Base-by-base conservation (phyloP, 2,113 vertebrate species). In the Trichechus manatus region DNA sequence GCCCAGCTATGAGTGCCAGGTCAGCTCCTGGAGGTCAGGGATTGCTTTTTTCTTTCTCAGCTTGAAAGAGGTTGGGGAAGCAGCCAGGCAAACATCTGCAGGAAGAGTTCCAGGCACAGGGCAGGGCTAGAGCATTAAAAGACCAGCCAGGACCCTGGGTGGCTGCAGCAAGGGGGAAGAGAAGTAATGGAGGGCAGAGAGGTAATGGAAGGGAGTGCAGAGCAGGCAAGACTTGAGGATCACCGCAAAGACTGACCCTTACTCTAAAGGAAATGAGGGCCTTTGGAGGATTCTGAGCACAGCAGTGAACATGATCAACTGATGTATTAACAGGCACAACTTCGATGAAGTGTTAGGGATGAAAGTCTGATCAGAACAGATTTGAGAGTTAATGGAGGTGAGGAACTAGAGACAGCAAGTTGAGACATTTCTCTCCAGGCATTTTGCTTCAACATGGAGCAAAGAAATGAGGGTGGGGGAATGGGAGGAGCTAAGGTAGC, bases 161-260 rank as follows among this genome's bases (percentile, higher is more conserved):
- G 9, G n/a, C 84, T 44, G 13, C 13, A 19, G 53, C 36, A 36
- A 22, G 47, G 50, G 42, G 5, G 36, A 36, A 44, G 80, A 85
- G 31, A 61, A 33, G 47, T 2, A 25, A 56, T 56, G 80, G 31
- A 56, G 11, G 50, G 11, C 50, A 66, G 63, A 75, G 31, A 70
- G 17, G 29, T 2, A 20, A 53, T 0, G 13, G 39, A 74, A 33
- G 6, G 13, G 0, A 2, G 10, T 13, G 66, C 66, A 33, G 66
- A 68, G 66, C 31, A 33, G 31, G 22, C 20, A 61, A 61, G 59
- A 23, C 66, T 68, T 31, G 11, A 33, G 31, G 3, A 20, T 10
- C 29, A 61, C 5, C 9, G 7, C 59, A 61, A 23, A 27, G 50
- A 19, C 47, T 39, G 22, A 42, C 33, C 70, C 17, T 90, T 33